Percentiles rank a stretch among this genome's conserved stretches.
Conservation (phyloP, 2,888 invertebrate species). For the Papilio gigon region DNA sequence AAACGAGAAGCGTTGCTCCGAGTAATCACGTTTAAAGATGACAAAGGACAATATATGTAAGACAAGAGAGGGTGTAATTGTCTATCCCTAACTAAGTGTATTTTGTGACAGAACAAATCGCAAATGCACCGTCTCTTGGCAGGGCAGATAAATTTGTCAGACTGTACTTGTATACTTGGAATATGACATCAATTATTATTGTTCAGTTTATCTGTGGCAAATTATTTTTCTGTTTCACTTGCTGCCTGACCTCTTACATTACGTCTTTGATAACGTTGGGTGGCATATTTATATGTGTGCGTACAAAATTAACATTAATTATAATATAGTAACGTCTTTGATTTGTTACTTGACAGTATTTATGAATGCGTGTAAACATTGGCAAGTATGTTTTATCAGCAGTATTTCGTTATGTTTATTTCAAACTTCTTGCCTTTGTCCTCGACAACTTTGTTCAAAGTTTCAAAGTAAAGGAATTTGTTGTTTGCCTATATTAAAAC, state of each 20-base stretch:
- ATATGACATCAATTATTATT: slow-evolving; percentile 55
- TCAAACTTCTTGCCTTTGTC: neutral
- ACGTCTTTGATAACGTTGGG: slow-evolving; percentile 58
- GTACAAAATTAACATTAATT: slow-evolving; percentile 57
- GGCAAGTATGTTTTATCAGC: neutral
- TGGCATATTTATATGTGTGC: slow-evolving; percentile 44
- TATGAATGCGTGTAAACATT: slow-evolving; percentile 15
- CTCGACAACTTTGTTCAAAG: neutral
- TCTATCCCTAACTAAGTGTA: too few species aligned
- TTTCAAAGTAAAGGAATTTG: neutral
- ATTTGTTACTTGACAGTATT: slow-evolving; percentile 10
- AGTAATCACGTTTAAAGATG: neutral
- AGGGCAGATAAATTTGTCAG: neutral
- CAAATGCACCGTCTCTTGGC: neutral
- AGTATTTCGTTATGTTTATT: neutral
- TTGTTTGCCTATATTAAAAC: too few species aligned
- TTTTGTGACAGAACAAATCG: neutral
- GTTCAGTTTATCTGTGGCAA: slow-evolving; percentile 70
- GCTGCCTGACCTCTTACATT: slow-evolving; percentile 62
- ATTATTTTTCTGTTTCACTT: slow-evolving; percentile 77
- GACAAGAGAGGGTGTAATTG: too few species aligned
- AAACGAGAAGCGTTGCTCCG: neutral
- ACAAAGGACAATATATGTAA: neutral
- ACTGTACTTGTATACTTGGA: slow-evolving; percentile 20
- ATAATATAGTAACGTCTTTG: slow-evolving; percentile 50